Evolutionary conservation across 1,140 invertebrate genomes (phyloP).

Genomic region (Globodera rostochiensis): DNA sequence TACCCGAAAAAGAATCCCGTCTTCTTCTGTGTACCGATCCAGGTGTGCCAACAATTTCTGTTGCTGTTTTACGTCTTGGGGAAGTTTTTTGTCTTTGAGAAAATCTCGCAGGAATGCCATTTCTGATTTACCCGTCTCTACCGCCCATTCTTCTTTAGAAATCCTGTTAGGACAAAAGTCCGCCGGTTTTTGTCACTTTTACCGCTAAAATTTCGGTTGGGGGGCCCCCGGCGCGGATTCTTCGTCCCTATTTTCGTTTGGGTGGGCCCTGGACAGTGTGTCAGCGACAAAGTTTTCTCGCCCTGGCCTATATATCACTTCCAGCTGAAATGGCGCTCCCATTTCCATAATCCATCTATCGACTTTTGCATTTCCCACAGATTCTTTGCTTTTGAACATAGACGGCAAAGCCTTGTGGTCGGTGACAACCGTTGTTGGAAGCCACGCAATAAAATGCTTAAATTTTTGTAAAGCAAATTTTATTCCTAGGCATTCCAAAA

Average conservation of each 20-base stretch:
- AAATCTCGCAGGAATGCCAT: not conserved
- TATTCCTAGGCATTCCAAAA: slow-evolving; percentile 10
- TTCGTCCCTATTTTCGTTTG: no score
- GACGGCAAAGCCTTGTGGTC: slow-evolving; percentile 16
- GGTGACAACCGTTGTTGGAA: slow-evolving; percentile 3
- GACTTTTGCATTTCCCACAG: slow-evolving; percentile 11
- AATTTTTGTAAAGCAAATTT: slow-evolving; percentile 22
- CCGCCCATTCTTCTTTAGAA: not conserved
- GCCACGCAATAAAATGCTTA: not conserved
- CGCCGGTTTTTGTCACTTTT: not conserved
- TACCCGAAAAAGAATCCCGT: not conserved
- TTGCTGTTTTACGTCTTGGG: not conserved
- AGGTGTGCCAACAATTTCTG: not conserved
- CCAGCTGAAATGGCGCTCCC: slow-evolving; percentile 1
- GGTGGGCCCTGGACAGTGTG: not conserved
- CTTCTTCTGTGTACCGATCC: not conserved
- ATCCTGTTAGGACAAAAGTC: no score
- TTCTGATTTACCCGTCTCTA: not conserved
- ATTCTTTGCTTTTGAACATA: slow-evolving; percentile 10
- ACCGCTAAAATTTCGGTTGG: not conserved
- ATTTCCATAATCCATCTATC: slow-evolving; percentile 20
- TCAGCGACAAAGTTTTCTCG: slow-evolving; percentile 1
- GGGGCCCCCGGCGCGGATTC: not conserved
- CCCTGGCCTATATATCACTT: slow-evolving; percentile 2
- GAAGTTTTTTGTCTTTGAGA: not conserved